Conservation (phyloP, 1,140 invertebrate genomes). For the Euwallacea fornicatus region DNA sequence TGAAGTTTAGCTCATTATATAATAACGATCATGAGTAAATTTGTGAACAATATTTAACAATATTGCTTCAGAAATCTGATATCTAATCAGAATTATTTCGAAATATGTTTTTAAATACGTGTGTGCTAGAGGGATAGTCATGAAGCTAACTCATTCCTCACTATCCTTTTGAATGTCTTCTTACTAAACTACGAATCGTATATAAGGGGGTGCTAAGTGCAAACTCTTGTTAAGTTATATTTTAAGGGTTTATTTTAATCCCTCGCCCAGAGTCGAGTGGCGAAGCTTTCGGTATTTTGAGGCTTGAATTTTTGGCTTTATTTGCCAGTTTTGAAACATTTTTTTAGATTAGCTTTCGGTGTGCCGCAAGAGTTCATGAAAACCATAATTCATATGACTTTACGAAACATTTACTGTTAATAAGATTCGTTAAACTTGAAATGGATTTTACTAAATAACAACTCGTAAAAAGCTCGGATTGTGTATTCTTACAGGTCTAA, state of each 20-base stretch:
- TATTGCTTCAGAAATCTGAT: too few relatives aligned
- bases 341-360: too few relatives aligned
- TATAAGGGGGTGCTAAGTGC: slow-evolving; percentile 24
- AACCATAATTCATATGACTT: too few relatives aligned
- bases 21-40: too few relatives aligned
- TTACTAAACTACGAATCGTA: background rate
- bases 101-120: too few relatives aligned
- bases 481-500: slow-evolving; percentile 37
- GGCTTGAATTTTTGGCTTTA: background rate
- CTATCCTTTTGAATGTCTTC: background rate
- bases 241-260: slow-evolving; percentile 23
- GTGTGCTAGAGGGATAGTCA: too few relatives aligned
- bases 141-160: background rate
- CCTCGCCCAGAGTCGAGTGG: slow-evolving; percentile 6
- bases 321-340: background rate
- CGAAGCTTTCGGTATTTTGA: background rate
- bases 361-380: too few relatives aligned
- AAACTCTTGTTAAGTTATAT: slow-evolving; percentile 24
- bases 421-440: background rate
- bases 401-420: background rate
- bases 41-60: too few relatives aligned
- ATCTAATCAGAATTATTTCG: too few relatives aligned
- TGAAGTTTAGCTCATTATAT: too few relatives aligned
- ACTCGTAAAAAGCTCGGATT: slow-evolving; percentile 16
- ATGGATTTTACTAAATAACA: background rate